phyloP scores from a whole-genome alignment of 1,140 invertebrate genomes.

The Neocloeon triangulifer region DNA sequence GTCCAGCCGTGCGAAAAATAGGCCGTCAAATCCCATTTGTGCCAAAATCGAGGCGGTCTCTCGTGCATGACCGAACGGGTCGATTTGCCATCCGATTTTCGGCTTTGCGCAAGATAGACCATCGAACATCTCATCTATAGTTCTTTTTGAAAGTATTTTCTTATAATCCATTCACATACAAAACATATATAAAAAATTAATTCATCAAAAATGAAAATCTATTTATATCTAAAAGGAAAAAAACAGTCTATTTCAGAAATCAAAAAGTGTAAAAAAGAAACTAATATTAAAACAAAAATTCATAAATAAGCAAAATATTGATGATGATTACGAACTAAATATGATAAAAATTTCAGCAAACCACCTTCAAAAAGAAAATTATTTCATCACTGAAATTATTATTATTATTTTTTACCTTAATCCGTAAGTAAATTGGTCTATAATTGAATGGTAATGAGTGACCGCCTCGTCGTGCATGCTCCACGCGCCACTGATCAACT shows the following conservation, averaged over 20 bases:
- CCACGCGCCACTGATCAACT: conserved; percentile 71
- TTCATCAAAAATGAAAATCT: no score
- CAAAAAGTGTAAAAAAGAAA: no score
- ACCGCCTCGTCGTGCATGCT: conserved; percentile 88
- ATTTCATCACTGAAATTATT: background rate
- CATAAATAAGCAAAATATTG: no score
- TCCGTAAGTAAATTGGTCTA: conserved; percentile 78
- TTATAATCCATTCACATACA: no score
- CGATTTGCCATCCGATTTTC: conserved; percentile 48
- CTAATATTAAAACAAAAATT: no score
- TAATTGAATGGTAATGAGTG: conserved; percentile 76
- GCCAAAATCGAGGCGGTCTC: conserved; percentile 42
- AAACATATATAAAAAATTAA: no score
- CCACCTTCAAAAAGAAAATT: no score
- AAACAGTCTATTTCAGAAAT: no score
- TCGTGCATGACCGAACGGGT: conserved; percentile 49
- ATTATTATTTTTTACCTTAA: conserved; percentile 41
- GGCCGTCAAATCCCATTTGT: conserved; percentile 28
- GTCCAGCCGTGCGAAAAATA: conserved; percentile 38
- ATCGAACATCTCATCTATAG: conserved; percentile 63
- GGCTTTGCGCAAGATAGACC: conserved; percentile 26
- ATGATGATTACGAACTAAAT: no score
- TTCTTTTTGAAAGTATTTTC: no score
- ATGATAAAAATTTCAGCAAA: no score
- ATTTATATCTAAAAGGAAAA: no score